Base-by-base conservation (phyloP, 2,797 vertebrate species). In the Eutrigla gurnardus region DNA sequence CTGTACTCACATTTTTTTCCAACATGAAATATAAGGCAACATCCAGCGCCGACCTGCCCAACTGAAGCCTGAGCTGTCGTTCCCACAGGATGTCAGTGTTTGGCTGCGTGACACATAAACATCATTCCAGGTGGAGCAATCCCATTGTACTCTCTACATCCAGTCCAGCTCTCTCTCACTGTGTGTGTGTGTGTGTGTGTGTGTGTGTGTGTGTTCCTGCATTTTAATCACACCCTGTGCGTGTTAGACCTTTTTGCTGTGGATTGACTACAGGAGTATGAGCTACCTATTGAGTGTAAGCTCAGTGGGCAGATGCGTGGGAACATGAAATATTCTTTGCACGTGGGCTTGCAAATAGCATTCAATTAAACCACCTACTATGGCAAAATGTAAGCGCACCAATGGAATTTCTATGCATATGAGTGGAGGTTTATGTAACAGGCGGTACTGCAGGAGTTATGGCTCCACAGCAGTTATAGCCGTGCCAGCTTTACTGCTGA, bases 271-370 rank as follows among this genome's bases (percentile, higher is more conserved):
- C 58, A 47, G 67, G n/a, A 46, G 63, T 25, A 45, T 71, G 60
- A 36, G 42, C 60, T 76, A 15, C 46, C 49, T 70, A 3, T 67
- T 53, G 46, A 80, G 61, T 58, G 14, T 40, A 58, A 74, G 52
- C 77, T 81, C 60, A 40, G 18, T 49, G 36, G 37, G 80, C 58
- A 59, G 11, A n/a, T 17, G 77, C 7, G 69, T 76, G 47, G 81
- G 69, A 78, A 36, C 75, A 75, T 78, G 40, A 80, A 81, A 75
- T 81, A 74, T 61, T 79, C 57, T 45, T 63, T 61, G 65, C 54
- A 73, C 12, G 32, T 6, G 5, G 66, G 36, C 76, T 77, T 88
- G 82, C 75, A 87, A 82, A 86, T 82, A 58, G 32, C 43, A 58
- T 63, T 77, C 69, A 84, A 85, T 83, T 47, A 69, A 80, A 65